Evolutionary conservation across 2,888 invertebrate species (phyloP).

Genomic region (Tachina grossa): DNA sequence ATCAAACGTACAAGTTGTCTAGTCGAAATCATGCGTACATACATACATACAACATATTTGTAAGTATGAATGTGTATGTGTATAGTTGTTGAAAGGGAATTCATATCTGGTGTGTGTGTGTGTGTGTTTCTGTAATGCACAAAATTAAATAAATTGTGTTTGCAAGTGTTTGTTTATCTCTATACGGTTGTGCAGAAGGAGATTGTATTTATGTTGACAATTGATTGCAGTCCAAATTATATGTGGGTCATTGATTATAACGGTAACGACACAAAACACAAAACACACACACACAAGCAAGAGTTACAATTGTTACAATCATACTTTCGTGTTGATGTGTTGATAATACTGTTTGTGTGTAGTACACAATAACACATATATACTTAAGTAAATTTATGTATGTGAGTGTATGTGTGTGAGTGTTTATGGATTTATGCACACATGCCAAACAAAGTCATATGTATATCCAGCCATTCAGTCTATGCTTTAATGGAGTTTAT

Average conservation of each 20-base stretch:
- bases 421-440: neutral
- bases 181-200: neutral
- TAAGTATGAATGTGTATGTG: neutral
- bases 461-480: constrained; percentile 48
- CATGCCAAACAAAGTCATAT: constrained; percentile 13
- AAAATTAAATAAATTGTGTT: constrained; percentile 28
- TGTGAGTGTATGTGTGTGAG: neutral
- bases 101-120: neutral
- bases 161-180: constrained; percentile 20
- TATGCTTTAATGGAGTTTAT: constrained; percentile 33
- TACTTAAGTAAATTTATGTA: neutral
- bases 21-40: neutral
- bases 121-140: constrained; percentile 17
- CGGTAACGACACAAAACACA: constrained; percentile 44
- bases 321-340: constrained; percentile 41
- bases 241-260: constrained; percentile 70
- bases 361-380: neutral
- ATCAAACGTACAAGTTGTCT: neutral
- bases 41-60: neutral
- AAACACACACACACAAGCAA: neutral
- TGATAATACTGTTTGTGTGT: constrained; percentile 12
- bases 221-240: constrained; percentile 65
- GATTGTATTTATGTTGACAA: constrained; percentile 62
- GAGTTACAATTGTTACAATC: constrained; percentile 13
- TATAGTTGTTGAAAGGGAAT: neutral